Evolutionary conservation across 2,113 vertebrate species (phyloP), one percentile per base, ranked within the genome.

Genomic region (Chauna torquata): DNA sequence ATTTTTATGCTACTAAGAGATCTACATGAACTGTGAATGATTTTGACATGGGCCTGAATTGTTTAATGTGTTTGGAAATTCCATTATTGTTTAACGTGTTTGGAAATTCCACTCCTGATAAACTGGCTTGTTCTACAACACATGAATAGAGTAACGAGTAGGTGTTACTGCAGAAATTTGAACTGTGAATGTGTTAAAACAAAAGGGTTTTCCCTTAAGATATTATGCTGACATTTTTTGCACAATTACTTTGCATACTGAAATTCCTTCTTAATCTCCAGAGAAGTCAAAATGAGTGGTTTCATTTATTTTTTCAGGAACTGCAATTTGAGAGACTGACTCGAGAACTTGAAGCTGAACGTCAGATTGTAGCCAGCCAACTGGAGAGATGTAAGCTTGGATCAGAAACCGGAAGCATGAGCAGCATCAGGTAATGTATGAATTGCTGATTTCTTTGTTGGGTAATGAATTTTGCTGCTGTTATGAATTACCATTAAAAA

Each of bases 341-440:
- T 94, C 98, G 99, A 95, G 99, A 99, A 97, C 99, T 99, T 96
- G 99, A 99, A 97, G 99, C 99, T 16, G 99, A 99, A 94, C 99
- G 99, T 97, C 99, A 99, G 88, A 99, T 99, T 92, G 99, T 99
- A 5, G 99, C 99, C 52, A 99, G 99, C 96, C 99, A 99, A 81
- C 98, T 99, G 98, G 99, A 99, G 99, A 98, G 99, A 99, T 99
- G 99, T 99, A 99, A 99, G 96, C 99, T 99, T 91, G 99, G 99
- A 96, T 99, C 99, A 49, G 99, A 99, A 95, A 99, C 99, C 3
- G 99, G 99, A 97, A 99, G 99, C 98, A 99, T 99, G 99, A 99
- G 99, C 98, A 99, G 99, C 98, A 99, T 99, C 98, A 99, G 99
- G 99, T 99, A 99, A 76, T 10, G 66, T 59, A 52, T 3, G 0